A percentile compares a stretch with the other conserved stretches of the same genome.
Conservation (phyloP, 1,140 invertebrate genomes). For the Daktulosphaira vitifoliae region DNA sequence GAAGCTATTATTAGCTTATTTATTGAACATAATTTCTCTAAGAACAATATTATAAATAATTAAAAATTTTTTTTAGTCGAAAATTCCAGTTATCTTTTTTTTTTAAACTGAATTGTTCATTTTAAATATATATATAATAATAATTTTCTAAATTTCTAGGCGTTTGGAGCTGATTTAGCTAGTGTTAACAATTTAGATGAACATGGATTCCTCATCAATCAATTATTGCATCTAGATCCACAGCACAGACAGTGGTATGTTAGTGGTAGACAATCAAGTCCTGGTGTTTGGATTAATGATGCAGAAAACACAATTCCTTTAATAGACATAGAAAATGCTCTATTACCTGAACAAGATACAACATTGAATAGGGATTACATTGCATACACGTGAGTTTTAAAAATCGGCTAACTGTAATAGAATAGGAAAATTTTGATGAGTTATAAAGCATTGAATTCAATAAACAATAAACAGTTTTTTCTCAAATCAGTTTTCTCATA, state of each 20-base stretch:
- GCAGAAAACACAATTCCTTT: slow-evolving; percentile 62
- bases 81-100: too few species aligned
- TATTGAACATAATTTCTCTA: too few species aligned
- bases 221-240: slow-evolving; percentile 70
- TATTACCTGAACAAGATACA: slow-evolving; percentile 53
- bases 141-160: too few species aligned
- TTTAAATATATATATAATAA: too few species aligned
- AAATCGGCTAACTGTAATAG: neutral
- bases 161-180: slow-evolving; percentile 67
- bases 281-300: slow-evolving; percentile 74
- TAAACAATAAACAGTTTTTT: too few species aligned
- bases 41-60: too few species aligned
- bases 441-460: too few species aligned
- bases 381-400: slow-evolving; percentile 48
- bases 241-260: slow-evolving; percentile 81
- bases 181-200: slow-evolving; percentile 74
- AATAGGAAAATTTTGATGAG: neutral
- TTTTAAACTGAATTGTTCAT: too few species aligned
- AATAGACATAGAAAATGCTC: slow-evolving; percentile 69
- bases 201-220: slow-evolving; percentile 72
- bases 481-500: too few species aligned
- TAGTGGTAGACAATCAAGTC: slow-evolving; percentile 60
- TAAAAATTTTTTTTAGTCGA: too few species aligned
- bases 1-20: too few species aligned
- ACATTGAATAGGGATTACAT: slow-evolving; percentile 50